Evolutionary conservation across 2,888 invertebrate genomes (phyloP), one percentile per base, ranked within the genome.

Genomic region (Rhagium mordax): DNA sequence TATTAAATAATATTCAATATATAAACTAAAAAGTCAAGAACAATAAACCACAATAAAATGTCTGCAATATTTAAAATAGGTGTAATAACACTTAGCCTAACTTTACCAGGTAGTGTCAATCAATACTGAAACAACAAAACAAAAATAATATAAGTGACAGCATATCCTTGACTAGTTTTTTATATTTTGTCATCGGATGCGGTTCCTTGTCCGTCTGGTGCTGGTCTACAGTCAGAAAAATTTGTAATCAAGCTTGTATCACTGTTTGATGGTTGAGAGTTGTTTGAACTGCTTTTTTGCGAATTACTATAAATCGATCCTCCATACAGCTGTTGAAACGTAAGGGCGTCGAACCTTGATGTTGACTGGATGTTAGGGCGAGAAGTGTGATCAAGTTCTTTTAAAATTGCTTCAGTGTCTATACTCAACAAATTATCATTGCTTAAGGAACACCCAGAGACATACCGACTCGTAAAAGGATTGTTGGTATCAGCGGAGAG

Each of bases 401-500:
- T 75, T 24, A 84, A 70, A 65, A 84, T 80, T 13, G 78, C 76
- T 74, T 81, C 78, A 4, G 81, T 75, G 61, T 82, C 80, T n/a
- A 78, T 74, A 13, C 69, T 59, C 6, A 71, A 48, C 4, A 33
- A 51, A 16, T 76, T 71, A 13, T 80, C 78, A 53, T 84, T 81
- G 57, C 77, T 81, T 24, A 79, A 75, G 0, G 87, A 87, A 82
- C 87, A 87, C 41, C 87, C 87, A 0, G 87, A 87, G 18, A 87
- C 85, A 69, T 87, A 85, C 20, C 87, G 78, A 71, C 75, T 83
- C 27, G 82, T 75, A 72, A 82, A 84, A 24, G 51, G 71, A 33
- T 48, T 71, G 21, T 53, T 72, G 8, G 60, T 68, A 57, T 81
- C 84, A 0, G 80, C 79, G 6, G 82, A 81, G 10, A 81, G 72